A percentile compares a stretch with the other conserved stretches of the same genome.
These are phyloP conservation scores for Phylloscopus whistleri DNA, from an alignment of 2,113 vertebrate species.

Conservation along the genomic window DNA sequence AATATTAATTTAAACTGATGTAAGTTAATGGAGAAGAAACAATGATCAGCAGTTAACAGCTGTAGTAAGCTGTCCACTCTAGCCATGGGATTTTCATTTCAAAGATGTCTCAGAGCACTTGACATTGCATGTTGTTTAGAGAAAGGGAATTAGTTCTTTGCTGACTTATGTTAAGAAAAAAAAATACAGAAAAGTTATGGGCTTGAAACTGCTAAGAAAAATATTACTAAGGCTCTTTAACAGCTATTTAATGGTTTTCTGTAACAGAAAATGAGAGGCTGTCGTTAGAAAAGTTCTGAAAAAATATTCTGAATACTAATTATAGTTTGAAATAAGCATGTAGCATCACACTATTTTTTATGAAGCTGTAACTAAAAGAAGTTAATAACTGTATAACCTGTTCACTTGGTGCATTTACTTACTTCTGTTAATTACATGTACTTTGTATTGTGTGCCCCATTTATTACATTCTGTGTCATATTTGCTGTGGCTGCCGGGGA, in stretches of 20 bases:
- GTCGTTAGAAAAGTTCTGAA: not conserved
- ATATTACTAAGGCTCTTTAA: not conserved
- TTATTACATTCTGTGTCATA: conserved; percentile 38
- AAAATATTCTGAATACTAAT: not conserved
- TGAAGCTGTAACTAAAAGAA: not conserved
- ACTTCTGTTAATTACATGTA: conserved; percentile 1
- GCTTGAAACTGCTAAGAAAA: not conserved
- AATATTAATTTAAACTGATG: not conserved
- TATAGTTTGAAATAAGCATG: not conserved
- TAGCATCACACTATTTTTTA: not conserved
- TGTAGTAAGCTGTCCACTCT: not conserved
- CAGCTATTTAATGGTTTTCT: not conserved
- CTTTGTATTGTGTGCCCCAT: conserved; percentile 27
- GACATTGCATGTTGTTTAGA: not conserved
- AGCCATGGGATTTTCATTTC: not conserved
- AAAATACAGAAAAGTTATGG: not conserved
- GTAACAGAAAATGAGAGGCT: not conserved
- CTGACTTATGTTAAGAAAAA: not conserved
- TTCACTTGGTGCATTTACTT: not conserved
- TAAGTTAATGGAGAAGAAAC: conserved; percentile 5
- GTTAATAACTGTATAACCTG: not conserved
- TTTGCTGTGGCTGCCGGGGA: conserved; percentile 19
- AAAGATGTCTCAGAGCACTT: not conserved
- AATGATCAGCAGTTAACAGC: not conserved
- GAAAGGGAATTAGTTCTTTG: not conserved